Percentiles rank a stretch among this genome's conserved stretches.
These are phyloP conservation scores for Paradoxurus hermaphroditus DNA, from an alignment of 2,113 vertebrate genomes.

Conservation along the genomic window DNA sequence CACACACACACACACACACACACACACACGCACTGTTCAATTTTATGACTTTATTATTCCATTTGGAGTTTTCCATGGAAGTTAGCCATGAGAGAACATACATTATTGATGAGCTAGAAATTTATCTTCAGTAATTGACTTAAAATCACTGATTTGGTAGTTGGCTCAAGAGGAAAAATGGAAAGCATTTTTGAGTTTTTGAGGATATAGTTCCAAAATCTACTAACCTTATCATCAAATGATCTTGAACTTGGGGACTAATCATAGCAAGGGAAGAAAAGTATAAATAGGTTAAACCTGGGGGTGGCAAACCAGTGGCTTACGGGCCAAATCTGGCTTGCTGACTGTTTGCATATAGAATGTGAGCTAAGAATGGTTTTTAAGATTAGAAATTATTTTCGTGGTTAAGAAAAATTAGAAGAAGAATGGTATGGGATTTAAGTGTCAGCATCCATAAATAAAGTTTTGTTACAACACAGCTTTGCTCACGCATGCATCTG, in stretches of 20 bases:
- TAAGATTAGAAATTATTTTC: background rate
- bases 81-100: background rate
- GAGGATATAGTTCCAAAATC: background rate
- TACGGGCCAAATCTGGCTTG: background rate
- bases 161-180: background rate
- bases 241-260: slow-evolving; percentile 36
- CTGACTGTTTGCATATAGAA: background rate
- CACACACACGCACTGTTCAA: background rate
- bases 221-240: background rate
- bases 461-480: slow-evolving; percentile 27
- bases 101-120: slow-evolving; percentile 3
- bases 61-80: background rate
- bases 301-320: background rate
- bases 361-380: background rate
- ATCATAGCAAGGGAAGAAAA: background rate
- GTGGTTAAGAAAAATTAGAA: background rate
- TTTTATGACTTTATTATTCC: background rate
- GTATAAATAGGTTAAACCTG: background rate
- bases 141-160: slow-evolving; percentile 33
- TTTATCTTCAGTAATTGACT: slow-evolving; percentile 28
- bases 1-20: background rate
- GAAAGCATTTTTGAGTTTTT: background rate
- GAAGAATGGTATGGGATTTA: background rate
- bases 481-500: background rate
- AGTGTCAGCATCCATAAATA: background rate